Evolutionary conservation across 1,140 invertebrate genomes (phyloP).

Genomic region (Zaprionus africanus): DNA sequence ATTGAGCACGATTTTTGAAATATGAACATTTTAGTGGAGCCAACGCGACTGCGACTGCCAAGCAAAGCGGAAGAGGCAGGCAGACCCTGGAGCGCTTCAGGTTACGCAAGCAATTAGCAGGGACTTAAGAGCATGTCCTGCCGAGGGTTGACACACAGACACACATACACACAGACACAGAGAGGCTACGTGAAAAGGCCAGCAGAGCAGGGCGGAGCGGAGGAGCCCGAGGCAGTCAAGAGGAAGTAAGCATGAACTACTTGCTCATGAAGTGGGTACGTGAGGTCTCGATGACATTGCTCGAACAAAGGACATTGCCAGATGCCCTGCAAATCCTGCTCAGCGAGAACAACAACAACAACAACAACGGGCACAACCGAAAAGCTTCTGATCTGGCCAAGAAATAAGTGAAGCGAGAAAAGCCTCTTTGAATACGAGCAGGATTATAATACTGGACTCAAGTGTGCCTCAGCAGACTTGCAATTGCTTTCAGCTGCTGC

Average conservation of each 20-base stretch:
- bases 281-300: slow-evolving; percentile 57
- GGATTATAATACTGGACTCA: slow-evolving; percentile 2
- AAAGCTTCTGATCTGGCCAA: slow-evolving; percentile 43
- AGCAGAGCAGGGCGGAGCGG: slow-evolving; percentile 34
- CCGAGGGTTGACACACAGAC: slow-evolving; percentile 63
- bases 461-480: neutral
- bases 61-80: slow-evolving; percentile 35
- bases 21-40: slow-evolving; percentile 67
- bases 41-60: slow-evolving; percentile 18
- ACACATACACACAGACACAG: neutral
- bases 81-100: slow-evolving; percentile 56
- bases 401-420: slow-evolving; percentile 38
- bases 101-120: slow-evolving; percentile 81
- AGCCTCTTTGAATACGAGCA: slow-evolving; percentile 32
- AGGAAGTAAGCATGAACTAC: slow-evolving; percentile 75
- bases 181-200: slow-evolving; percentile 55
- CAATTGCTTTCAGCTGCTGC: neutral
- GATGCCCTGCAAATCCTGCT: slow-evolving; percentile 2
- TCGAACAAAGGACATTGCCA: slow-evolving; percentile 65
- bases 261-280: slow-evolving; percentile 38
- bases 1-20: slow-evolving; percentile 81
- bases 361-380: neutral
- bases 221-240: slow-evolving; percentile 52
- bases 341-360: slow-evolving; percentile 1
- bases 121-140: slow-evolving; percentile 51